phyloP scores from a whole-genome alignment of 2,888 invertebrate genomes.

The Drosophila mercatorum region DNA sequence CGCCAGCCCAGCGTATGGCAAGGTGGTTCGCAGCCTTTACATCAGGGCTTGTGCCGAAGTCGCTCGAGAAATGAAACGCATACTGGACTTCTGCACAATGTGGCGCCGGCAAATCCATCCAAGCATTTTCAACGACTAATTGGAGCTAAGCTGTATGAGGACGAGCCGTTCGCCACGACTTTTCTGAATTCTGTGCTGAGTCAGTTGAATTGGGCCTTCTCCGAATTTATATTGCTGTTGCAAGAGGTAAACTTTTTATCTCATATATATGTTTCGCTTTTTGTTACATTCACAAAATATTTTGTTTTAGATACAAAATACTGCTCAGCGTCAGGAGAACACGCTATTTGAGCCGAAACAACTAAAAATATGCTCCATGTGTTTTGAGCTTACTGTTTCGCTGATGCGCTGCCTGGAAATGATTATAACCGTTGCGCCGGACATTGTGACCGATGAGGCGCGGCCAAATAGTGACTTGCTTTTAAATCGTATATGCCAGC shows the following conservation, averaged over 20 bases:
- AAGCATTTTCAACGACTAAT: conserved; percentile 86
- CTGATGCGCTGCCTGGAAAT: conserved; percentile 92
- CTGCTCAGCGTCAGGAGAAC: conserved; percentile 85
- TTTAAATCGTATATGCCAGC: conserved; percentile 89
- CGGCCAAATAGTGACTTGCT: conserved; percentile 90
- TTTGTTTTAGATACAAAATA: conserved; percentile 87
- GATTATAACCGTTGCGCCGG: conserved; percentile 88
- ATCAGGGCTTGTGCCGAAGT: conserved; percentile 82
- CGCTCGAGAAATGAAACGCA: conserved; percentile 84
- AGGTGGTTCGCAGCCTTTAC: conserved; percentile 83
- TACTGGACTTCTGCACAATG: conserved; percentile 83
- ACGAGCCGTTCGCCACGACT: conserved; percentile 88
- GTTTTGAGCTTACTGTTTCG: conserved; percentile 92
- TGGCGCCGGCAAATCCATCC: conserved; percentile 84
- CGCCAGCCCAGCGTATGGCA: conserved; percentile 86
- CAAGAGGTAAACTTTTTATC: conserved; percentile 87
- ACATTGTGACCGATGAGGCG: conserved; percentile 88
- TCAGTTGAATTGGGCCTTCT: conserved; percentile 95
- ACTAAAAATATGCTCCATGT: conserved; percentile 92
- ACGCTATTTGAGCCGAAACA: conserved; percentile 90
- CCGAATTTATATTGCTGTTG: conserved; percentile 93
- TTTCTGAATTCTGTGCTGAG: conserved; percentile 92
- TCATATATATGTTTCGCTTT: too few relatives aligned
- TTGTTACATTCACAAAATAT: neutral
- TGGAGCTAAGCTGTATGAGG: conserved; percentile 86